phyloP scores from a whole-genome alignment of 2,888 invertebrate genomes.

The Alentia gelatinosa region DNA sequence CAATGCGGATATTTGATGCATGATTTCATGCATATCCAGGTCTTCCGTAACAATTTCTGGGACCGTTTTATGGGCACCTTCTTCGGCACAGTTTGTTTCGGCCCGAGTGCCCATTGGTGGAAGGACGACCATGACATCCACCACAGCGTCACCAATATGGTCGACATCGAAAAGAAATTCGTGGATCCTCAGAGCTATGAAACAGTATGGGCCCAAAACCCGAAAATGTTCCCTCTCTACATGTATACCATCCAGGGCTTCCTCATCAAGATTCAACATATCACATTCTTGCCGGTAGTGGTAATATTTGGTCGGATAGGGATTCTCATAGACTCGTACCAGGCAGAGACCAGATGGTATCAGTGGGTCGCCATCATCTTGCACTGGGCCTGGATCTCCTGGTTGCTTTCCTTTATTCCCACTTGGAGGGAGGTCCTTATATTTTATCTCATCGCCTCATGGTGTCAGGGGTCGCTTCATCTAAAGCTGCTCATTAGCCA shows the following conservation, averaged over 20 bases:
- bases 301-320: conserved; percentile 56
- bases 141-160: conserved; percentile 61
- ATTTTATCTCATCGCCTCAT: conserved; percentile 58
- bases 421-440: conserved; percentile 57
- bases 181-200: conserved; percentile 63
- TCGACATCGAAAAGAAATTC: conserved; percentile 55
- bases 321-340: conserved; percentile 59
- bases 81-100: conserved; percentile 59
- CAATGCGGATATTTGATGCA: conserved; percentile 63
- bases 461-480: conserved; percentile 59
- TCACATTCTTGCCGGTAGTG: conserved; percentile 61
- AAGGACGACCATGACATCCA: conserved; percentile 63
- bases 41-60: conserved; percentile 37
- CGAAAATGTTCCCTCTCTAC: conserved; percentile 62
- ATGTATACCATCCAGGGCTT: conserved; percentile 38
- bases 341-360: conserved; percentile 59
- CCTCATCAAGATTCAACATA: conserved; percentile 61
- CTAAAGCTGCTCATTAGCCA: conserved; percentile 62
- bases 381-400: conserved; percentile 61
- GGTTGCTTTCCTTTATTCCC: conserved; percentile 57
- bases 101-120: conserved; percentile 64
- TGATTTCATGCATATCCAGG: conserved; percentile 61
- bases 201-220: conserved; percentile 61
- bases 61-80: conserved; percentile 54
- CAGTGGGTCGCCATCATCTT: conserved; percentile 56